Conservation (phyloP, 2,888 invertebrate genomes). For the Apantesis nais region DNA sequence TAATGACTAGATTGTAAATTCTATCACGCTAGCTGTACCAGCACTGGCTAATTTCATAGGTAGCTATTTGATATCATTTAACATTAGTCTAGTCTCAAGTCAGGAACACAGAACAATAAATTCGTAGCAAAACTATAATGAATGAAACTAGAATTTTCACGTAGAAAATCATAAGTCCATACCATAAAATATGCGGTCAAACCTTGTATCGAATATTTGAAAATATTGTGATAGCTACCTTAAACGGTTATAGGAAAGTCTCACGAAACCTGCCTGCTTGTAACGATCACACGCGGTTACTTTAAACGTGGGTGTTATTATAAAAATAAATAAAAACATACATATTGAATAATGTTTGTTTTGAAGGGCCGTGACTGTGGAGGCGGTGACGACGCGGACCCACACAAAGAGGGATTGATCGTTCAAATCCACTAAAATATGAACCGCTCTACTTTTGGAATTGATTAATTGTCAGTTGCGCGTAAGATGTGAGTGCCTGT, state of each 20-base stretch:
- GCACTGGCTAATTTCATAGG: not conserved
- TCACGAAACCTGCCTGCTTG: slow-evolving; percentile 63
- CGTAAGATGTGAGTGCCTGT: slow-evolving; percentile 61
- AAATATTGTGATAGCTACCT: slow-evolving; percentile 58
- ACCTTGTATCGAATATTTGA: slow-evolving; percentile 41
- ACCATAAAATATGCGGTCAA: not conserved
- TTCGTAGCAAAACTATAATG: not conserved
- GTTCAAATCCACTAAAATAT: slow-evolving; percentile 73
- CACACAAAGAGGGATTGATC: slow-evolving; percentile 82
- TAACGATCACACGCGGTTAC: slow-evolving; percentile 70
- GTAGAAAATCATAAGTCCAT: not conserved
- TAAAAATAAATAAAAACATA: slow-evolving; percentile 80
- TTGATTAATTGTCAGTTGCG: slow-evolving; percentile 81
- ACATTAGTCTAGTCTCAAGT: not conserved
- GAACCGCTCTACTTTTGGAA: slow-evolving; percentile 74
- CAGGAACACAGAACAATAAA: not conserved
- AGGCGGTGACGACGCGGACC: slow-evolving; percentile 64
- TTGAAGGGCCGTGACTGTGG: slow-evolving; percentile 75
- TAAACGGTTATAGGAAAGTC: slow-evolving; percentile 62
- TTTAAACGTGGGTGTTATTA: slow-evolving; percentile 73
- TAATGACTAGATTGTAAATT: not conserved
- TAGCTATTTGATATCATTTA: not conserved
- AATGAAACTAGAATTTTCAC: not conserved
- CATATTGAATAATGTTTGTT: slow-evolving; percentile 81
- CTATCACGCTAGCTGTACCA: not conserved